Conservation (phyloP, 1,140 invertebrate genomes). For the Lepidostoma basale region DNA sequence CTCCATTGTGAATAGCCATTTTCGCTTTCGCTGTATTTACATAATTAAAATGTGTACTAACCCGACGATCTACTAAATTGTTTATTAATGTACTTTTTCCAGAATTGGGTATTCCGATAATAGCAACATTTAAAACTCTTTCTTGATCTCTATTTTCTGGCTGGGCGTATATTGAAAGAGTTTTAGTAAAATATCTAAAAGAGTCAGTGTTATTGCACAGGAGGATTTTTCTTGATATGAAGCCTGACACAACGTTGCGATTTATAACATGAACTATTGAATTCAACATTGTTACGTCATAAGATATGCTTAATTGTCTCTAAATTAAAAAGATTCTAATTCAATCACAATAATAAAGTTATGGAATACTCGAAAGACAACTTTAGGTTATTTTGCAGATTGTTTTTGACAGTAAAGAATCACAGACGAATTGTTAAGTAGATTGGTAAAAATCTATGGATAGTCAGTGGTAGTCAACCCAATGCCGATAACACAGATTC, state of each 20-base stretch:
- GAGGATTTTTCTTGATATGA: neutral
- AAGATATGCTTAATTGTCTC: neutral
- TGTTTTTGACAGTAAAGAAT: no score
- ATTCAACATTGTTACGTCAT: constrained; percentile 15
- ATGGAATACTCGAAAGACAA: no score
- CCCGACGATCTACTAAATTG: constrained; percentile 77
- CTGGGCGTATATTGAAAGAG: constrained; percentile 13
- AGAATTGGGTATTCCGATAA: constrained; percentile 89
- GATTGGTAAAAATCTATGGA: no score
- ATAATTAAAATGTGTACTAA: constrained; percentile 53
- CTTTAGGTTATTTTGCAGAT: no score
- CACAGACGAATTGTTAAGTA: no score
- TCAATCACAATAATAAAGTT: neutral
- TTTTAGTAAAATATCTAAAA: neutral
- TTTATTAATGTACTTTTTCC: constrained; percentile 96
- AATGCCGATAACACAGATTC: no score
- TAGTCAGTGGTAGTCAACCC: no score
- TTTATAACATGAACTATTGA: neutral
- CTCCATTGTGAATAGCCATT: no score
- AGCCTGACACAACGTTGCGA: neutral
- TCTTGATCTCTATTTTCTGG: constrained; percentile 42
- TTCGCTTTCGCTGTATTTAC: no score
- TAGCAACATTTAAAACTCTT: constrained; percentile 78
- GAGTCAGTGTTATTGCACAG: neutral
- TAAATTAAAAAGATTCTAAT: neutral